Conservation (phyloP, 2,888 invertebrate species). For the Lithophane semibrunnea region DNA sequence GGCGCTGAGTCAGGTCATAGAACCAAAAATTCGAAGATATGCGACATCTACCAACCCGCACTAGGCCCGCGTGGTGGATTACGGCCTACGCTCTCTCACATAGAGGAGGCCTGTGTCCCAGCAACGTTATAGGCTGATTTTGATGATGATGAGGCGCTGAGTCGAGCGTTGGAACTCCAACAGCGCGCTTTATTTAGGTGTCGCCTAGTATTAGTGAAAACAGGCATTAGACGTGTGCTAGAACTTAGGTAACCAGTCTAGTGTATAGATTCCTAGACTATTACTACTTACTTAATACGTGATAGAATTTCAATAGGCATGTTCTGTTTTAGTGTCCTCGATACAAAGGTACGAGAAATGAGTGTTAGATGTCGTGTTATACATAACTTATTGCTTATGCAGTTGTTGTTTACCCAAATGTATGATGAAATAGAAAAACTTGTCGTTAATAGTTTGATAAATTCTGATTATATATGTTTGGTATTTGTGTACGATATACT, state of each 20-base stretch:
- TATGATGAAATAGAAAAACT: not conserved
- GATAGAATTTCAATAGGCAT: constrained; percentile 1
- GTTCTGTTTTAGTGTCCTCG: not conserved
- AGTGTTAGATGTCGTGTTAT: constrained; percentile 8
- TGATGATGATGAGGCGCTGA: too few species aligned
- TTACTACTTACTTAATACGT: constrained; percentile 5
- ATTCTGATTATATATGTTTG: not conserved
- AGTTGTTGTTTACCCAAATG: constrained; percentile 22
- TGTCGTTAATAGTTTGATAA: not conserved
- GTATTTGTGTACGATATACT: not conserved
- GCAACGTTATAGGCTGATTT: too few species aligned
- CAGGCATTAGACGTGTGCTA: not conserved
- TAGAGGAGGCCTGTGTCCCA: too few species aligned
- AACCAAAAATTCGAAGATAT: too few species aligned
- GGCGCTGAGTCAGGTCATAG: not conserved
- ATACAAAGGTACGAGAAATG: not conserved
- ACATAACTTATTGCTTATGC: constrained; percentile 18
- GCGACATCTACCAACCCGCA: too few species aligned
- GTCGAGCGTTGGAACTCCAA: not conserved
- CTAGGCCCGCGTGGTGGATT: too few species aligned
- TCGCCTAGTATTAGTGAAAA: not conserved
- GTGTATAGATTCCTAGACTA: not conserved
- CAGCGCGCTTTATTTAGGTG: not conserved
- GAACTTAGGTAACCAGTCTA: constrained; percentile 7
- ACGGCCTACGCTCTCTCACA: too few species aligned